Conservation (phyloP, 2,888 invertebrate genomes). For the Idaea straminata region DNA sequence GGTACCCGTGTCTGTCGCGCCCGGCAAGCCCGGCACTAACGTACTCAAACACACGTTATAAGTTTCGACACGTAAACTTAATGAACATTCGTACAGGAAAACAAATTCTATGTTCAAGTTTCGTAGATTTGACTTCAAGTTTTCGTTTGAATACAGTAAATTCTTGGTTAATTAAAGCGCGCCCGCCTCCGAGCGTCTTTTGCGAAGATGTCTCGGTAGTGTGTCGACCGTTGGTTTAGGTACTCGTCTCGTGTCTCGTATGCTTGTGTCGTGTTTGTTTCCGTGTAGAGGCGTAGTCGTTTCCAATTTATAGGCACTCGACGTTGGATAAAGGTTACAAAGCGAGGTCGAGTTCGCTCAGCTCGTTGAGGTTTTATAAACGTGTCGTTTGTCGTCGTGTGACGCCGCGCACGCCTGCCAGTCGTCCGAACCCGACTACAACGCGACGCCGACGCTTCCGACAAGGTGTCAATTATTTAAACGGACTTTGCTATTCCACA, state of each 20-base stretch:
- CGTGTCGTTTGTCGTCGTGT: constrained; percentile 19
- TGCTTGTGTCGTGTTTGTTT: constrained; percentile 6
- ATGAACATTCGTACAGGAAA: constrained; percentile 67
- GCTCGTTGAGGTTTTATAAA: constrained; percentile 23
- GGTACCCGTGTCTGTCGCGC: constrained; percentile 26
- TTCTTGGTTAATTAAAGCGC: constrained; percentile 72
- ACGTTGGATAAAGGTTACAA: constrained; percentile 20
- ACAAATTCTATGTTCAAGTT: constrained; percentile 68
- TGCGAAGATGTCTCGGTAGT: constrained; percentile 29
- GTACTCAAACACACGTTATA: constrained; percentile 69
- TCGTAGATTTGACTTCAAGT: constrained; percentile 59
- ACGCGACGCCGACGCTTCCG: not conserved
- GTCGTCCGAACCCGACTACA: not conserved
- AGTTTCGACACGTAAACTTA: constrained; percentile 63
- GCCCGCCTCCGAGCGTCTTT: constrained; percentile 39
- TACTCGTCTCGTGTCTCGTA: constrained; percentile 40
- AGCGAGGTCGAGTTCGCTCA: constrained; percentile 21
- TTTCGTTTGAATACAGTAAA: constrained; percentile 68
- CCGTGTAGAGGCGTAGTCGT: constrained; percentile 40
- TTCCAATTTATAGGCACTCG: constrained; percentile 35
- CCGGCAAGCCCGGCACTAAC: constrained; percentile 57
- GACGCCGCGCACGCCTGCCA: constrained; percentile 16
- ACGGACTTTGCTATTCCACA: constrained; percentile 15
- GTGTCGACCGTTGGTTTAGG: constrained; percentile 38
- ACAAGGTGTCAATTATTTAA: constrained; percentile 23